Conservation (phyloP, 2,888 invertebrate genomes). For the Dysmachus trigonus region DNA sequence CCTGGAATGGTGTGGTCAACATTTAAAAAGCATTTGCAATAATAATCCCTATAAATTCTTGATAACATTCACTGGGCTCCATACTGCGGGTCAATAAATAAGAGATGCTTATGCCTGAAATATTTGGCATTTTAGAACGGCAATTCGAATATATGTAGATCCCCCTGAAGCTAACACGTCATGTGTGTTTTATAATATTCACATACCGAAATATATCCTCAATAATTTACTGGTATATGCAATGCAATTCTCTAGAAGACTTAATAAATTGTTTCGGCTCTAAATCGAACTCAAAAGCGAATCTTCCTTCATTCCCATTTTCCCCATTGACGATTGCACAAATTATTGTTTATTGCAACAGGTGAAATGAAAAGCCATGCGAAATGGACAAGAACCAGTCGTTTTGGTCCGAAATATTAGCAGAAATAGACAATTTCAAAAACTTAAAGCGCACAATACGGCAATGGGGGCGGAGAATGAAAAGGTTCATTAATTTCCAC, state of each 20-base stretch:
- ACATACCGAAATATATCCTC: background rate
- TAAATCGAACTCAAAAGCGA: background rate
- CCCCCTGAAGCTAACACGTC: background rate
- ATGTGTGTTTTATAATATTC: background rate
- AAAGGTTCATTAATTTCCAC: background rate
- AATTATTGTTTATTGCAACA: background rate
- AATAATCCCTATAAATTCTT: background rate
- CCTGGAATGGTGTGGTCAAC: background rate
- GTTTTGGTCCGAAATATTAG: background rate
- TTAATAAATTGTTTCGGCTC: background rate
- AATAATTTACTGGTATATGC: background rate
- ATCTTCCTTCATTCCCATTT: no score
- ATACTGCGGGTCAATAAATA: background rate
- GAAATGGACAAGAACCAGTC: background rate
- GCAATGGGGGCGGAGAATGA: background rate
- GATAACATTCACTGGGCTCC: background rate
- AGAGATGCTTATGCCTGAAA: background rate
- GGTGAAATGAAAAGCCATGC: background rate
- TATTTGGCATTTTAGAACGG: background rate
- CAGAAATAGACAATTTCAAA: background rate
- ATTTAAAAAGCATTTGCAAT: background rate
- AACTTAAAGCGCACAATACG: background rate
- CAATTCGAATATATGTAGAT: background rate
- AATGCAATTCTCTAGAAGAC: background rate
- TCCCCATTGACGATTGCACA: background rate